These are phyloP conservation scores for Hylomyscus alleni DNA, from an alignment of 2,797 vertebrate species.

Conservation along the genomic window DNA sequence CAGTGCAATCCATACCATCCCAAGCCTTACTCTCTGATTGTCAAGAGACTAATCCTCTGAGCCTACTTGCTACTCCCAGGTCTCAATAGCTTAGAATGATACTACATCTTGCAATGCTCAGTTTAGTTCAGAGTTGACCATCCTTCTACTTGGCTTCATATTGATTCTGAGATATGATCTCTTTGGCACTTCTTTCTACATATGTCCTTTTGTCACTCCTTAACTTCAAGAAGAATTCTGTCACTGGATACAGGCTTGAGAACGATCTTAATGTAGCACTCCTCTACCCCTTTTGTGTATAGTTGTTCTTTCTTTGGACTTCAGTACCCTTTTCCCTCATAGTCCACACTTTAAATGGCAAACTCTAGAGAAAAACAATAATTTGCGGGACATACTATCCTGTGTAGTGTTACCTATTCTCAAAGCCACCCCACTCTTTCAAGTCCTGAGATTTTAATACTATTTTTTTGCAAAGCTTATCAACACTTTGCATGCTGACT, in stretches of 20 bases:
- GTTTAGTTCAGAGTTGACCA: neutral
- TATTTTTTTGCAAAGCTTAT: neutral
- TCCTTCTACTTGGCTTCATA: neutral
- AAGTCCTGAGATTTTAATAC: neutral
- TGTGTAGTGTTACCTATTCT: neutral
- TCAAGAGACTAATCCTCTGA: neutral
- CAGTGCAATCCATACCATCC: neutral
- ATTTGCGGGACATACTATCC: neutral
- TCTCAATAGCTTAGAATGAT: neutral
- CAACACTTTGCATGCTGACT: neutral
- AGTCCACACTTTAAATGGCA: neutral
- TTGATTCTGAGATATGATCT: neutral
- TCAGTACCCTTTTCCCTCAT: too few species aligned
- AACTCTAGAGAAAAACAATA: neutral
- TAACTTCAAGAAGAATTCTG: neutral
- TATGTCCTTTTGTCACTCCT: neutral
- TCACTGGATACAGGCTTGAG: neutral
- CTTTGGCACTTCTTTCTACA: neutral
- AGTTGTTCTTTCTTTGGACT: neutral
- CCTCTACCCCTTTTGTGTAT: neutral
- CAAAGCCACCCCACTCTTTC: neutral
- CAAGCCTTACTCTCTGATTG: neutral
- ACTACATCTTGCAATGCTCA: neutral
- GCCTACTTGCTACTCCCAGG: neutral
- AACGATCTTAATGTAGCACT: neutral